Base-by-base conservation (phyloP, 2,797 vertebrate genomes). In the Ciconia nigra region DNA sequence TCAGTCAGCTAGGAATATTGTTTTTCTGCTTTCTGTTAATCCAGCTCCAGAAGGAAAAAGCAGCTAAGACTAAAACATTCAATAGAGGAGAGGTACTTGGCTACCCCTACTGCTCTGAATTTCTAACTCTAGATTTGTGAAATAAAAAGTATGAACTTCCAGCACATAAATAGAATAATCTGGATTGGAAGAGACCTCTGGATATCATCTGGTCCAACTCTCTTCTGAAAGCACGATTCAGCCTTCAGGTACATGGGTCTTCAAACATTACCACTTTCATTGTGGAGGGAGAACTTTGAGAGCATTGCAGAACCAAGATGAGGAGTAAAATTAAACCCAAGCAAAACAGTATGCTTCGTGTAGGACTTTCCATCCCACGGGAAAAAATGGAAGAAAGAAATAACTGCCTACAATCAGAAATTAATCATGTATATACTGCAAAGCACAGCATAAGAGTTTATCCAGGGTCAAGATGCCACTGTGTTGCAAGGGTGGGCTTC, bases 311-410 rank as follows among this genome's bases (percentile, higher is more conserved):
- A 82, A 57, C 9, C 42, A 81, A 74, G 20, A 63, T 18, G 24
- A 87, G 9, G 11, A 58, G 9, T 63, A 59, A 83, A 85, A 80
- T 16, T 26, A 83, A 71, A 71, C 19, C 6, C 8, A 80, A 67
- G 22, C 5, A 85, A 63, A 37, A 11, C 7, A 35, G 7, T 57
- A 13, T 15, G 21, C 5, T 63, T 77, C 2, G 1, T 0, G 1
- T 21, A 66, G 4, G 17, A 37, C 20, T 79, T 78, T 55, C 46
- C 18, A 55, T 52, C 17, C 17, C 10, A 31, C 13, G 14, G 26
- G 31, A 35, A 52, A 77, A 82, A 58, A 82, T 2, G 5, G 29
- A 62, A 91, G 25, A 62, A 62, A 33, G 15, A 74, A 35, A 7
- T 31, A 77, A n/a, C 10, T 16, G 5, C 8, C 8, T 76, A 28